phyloP scores from a whole-genome alignment of 2,797 vertebrate genomes.

The Taenioides sp. region DNA sequence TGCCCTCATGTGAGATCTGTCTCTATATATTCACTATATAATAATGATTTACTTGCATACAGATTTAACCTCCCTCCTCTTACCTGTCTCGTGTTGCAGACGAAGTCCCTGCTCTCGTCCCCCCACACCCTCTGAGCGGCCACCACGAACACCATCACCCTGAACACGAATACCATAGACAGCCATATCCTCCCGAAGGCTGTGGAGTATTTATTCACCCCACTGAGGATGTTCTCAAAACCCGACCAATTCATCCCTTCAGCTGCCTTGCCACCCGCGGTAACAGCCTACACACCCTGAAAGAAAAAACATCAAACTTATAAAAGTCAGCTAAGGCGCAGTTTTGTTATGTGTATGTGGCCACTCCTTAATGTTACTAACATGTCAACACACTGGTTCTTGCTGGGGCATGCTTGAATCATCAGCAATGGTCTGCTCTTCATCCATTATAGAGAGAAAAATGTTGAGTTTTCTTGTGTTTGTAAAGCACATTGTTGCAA shows the following conservation, averaged over 20 bases:
- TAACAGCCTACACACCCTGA: slow-evolving; percentile 12
- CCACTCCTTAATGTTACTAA: background rate
- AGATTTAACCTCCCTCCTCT: slow-evolving; percentile 4
- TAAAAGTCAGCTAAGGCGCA: background rate
- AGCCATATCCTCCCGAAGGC: slow-evolving; percentile 94
- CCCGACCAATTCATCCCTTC: slow-evolving; percentile 88
- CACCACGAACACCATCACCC: slow-evolving; percentile 90
- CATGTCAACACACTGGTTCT: background rate
- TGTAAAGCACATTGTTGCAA: background rate
- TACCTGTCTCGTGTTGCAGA: slow-evolving; percentile 88
- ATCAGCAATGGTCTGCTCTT: background rate
- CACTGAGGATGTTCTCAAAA: slow-evolving; percentile 83
- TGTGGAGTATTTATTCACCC: slow-evolving; percentile 92
- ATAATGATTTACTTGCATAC: background rate
- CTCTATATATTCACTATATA: no score
- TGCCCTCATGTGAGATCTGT: no score
- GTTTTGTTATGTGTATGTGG: background rate
- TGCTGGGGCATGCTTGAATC: slow-evolving; percentile 15
- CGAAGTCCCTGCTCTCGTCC: slow-evolving; percentile 88
- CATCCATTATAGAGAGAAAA: background rate
- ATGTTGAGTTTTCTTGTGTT: background rate
- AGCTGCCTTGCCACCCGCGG: slow-evolving; percentile 20
- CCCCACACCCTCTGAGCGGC: slow-evolving; percentile 90
- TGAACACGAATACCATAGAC: slow-evolving; percentile 92
- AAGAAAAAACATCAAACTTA: background rate